Base-by-base conservation (phyloP, 2,888 invertebrate genomes). In the Cotesia congregata region DNA sequence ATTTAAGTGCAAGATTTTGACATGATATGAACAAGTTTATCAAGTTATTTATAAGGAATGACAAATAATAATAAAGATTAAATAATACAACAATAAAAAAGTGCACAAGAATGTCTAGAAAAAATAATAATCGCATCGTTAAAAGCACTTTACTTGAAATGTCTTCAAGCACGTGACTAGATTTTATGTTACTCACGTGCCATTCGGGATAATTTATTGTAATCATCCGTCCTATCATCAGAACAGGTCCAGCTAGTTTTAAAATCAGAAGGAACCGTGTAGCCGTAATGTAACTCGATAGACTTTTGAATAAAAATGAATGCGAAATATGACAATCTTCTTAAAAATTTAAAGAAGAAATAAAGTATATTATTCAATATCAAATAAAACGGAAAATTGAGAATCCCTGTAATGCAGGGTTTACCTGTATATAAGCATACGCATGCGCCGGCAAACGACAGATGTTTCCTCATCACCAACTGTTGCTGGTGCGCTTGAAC, bases 381-480 rank as follows among this genome's bases (percentile, higher is more conserved):
- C 15, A 6, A 59, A 74, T 12, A 17, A 60, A 61, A 17, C 59
- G 69, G 81, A 83, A 83, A 82, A 81, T 84, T 87, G 87, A 87
- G 87, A 87, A 87, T 86, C 87, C 82, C 87, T 87, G 87, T 64
- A 75, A 75, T 70, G 79, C 83, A 83, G 82, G 85, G 86, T 83
- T 84, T 86, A 85, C 85, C 84, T 85, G 84, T 30, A 30, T 30
- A 30, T 30, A 76, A 65, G 80, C 79, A 80, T 67, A 82, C 84
- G 86, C 85, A 86, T 85, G 87, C 86, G 86, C 81, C 72, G 77
- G 77, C 82, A 81, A 86, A 82, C 85, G 85, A 85, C 87, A 88
- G 88, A 88, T 88, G 88, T 88, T 88, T 87, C 84, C 83, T 86
- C 84, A 83, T 83, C 85, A 85, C 87, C 87, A 88, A 88, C 88